phyloP scores from a whole-genome alignment of 35 echinoderm and acorn worm species.

The Stichopus chloronotus region DNA sequence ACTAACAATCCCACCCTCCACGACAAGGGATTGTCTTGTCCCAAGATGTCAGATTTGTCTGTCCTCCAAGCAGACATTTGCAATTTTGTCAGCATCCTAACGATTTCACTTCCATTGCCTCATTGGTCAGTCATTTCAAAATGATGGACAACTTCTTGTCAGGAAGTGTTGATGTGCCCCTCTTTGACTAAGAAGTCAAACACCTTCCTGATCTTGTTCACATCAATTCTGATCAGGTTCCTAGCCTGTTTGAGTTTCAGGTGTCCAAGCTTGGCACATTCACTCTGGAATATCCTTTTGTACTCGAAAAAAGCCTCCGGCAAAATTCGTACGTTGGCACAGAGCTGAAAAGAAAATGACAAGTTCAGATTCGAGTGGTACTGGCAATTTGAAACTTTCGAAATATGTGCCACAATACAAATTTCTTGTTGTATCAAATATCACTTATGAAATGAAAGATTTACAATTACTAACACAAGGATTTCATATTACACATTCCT shows the following conservation, averaged over 20 bases:
- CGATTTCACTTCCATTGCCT: background rate
- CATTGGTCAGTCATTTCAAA: too few species aligned
- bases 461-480: too few species aligned
- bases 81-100: background rate
- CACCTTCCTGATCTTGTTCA: constrained; percentile 93
- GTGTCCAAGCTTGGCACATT: constrained; percentile 74
- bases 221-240: constrained; percentile 92
- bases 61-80: background rate
- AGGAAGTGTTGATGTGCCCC: constrained; percentile 75
- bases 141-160: background rate
- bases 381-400: background rate
- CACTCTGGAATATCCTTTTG: constrained; percentile 78
- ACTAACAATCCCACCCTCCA: too few species aligned
- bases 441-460: too few species aligned
- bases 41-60: too few species aligned
- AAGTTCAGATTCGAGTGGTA: background rate
- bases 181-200: constrained; percentile 94
- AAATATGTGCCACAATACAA: background rate
- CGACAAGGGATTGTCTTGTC: too few species aligned
- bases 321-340: constrained; percentile 89
- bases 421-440: background rate
- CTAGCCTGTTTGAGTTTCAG: constrained; percentile 93
- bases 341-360: constrained; percentile 58
- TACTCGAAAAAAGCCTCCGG: constrained; percentile 99
- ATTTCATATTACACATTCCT: too few species aligned